phyloP scores from a whole-genome alignment of 2,113 vertebrate genomes.

The Otis tarda region DNA sequence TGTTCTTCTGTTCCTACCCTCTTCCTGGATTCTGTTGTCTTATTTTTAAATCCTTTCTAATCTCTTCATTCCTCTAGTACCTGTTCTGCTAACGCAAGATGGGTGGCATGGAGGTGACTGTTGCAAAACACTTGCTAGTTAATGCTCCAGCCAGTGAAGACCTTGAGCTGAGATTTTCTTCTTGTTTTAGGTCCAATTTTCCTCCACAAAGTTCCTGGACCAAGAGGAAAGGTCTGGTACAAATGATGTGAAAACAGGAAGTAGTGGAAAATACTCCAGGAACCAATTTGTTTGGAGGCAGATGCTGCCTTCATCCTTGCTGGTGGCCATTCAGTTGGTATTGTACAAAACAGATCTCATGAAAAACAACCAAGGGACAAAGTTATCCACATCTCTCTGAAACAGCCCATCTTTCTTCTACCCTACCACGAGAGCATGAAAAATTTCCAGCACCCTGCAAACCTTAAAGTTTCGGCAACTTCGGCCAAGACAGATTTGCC shows the following conservation, averaged over 20 bases:
- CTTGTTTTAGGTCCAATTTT: background rate
- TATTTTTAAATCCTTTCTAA: background rate
- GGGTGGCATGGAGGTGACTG: background rate
- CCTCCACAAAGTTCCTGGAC: background rate
- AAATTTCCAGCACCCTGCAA: accelerated
- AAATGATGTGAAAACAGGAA: accelerated
- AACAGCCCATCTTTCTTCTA: accelerated
- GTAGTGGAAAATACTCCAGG: background rate
- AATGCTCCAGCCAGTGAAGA: background rate
- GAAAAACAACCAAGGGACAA: background rate
- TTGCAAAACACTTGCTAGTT: accelerated
- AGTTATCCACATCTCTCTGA: accelerated
- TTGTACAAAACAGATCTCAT: accelerated
- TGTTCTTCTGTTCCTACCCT: background rate
- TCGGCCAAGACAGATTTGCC: accelerated
- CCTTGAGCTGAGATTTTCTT: accelerated
- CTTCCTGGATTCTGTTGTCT: background rate
- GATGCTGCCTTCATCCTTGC: accelerated
- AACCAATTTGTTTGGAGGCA: background rate
- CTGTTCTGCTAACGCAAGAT: accelerated
- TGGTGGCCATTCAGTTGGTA: accelerated
- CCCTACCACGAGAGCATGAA: accelerated
- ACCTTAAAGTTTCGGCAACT: background rate
- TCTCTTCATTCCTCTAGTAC: background rate
- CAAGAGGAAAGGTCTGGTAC: background rate